Evolutionary conservation across 2,113 vertebrate species (phyloP).

Genomic region (Geococcyx californianus): DNA sequence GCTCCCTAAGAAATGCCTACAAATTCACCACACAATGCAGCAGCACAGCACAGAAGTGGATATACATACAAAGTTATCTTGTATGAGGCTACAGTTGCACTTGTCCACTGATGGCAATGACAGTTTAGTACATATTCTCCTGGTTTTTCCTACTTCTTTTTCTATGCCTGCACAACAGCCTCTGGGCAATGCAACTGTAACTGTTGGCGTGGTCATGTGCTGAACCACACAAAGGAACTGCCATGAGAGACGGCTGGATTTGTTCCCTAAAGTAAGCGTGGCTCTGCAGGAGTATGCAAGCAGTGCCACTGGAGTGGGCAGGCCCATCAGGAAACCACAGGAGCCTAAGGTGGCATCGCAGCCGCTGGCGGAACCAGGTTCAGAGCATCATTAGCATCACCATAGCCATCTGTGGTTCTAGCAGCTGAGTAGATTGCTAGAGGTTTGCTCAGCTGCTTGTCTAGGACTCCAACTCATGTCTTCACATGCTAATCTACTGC

Average conservation of each 20-base stretch:
- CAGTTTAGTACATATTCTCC: background rate
- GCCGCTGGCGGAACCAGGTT: background rate
- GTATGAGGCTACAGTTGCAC: background rate
- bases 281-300: background rate
- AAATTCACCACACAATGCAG: background rate
- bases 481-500: background rate
- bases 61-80: background rate
- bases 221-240: background rate
- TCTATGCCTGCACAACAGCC: background rate
- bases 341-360: background rate
- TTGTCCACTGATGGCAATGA: background rate
- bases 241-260: background rate
- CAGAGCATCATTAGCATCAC: background rate
- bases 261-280: background rate
- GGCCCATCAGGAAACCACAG: background rate
- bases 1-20: background rate
- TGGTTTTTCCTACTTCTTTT: background rate
- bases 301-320: background rate
- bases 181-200: background rate
- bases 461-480: background rate
- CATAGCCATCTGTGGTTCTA: background rate
- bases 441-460: background rate
- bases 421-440: background rate
- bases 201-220: accelerated
- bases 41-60: background rate